Evolutionary conservation across 2,113 vertebrate species (phyloP), one percentile per base, ranked within the genome.

Genomic region (Neogale vison): DNA sequence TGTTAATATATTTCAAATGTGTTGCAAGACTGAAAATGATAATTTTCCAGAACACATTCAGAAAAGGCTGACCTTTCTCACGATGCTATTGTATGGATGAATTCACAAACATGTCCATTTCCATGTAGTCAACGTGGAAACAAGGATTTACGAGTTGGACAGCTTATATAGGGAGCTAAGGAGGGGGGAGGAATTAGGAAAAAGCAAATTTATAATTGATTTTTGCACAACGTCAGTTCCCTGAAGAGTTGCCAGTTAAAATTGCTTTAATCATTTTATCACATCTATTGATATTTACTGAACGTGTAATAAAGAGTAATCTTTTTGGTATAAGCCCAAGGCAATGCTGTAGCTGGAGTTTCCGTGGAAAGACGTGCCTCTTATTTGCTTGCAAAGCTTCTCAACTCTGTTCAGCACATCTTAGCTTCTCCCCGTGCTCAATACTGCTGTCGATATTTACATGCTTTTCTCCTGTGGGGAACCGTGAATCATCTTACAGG

Each of bases 1-100:
- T 98, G 98, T 94, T 98, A 99, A 99, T 99, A 74, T 79, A 85
- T 98, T 98, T 98, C 99, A 98, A 98, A 98, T 99, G 99, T 97
- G 97, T 52, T 50, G 93, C 96, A 80, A 93, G 94, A 92, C 96
- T 61, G 13, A 95, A 98, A 85, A 97, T 21, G 96, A 45, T 96
- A 93, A 96, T 96, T 96, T 31, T n/a, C 97, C 93, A 91, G 93
- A 96, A 95, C 23, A 69, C 39, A 83, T 94, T 95, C 80, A 81
- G 65, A 91, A 96, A 59, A 87, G 65, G 79, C 79, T 80, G 96
- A 76, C 93, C 95, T 96, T 98, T 96, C 97, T 91, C 93, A 92
- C 4, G n/a, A 20, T 36, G 72, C 93, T 20, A 0, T 20, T 3
- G 11, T 18, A 2, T 15, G 85, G 80, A 50, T 26, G 79, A 76